Evolutionary conservation across 2,113 vertebrate species (phyloP).

Genomic region (Charadrius vociferus): DNA sequence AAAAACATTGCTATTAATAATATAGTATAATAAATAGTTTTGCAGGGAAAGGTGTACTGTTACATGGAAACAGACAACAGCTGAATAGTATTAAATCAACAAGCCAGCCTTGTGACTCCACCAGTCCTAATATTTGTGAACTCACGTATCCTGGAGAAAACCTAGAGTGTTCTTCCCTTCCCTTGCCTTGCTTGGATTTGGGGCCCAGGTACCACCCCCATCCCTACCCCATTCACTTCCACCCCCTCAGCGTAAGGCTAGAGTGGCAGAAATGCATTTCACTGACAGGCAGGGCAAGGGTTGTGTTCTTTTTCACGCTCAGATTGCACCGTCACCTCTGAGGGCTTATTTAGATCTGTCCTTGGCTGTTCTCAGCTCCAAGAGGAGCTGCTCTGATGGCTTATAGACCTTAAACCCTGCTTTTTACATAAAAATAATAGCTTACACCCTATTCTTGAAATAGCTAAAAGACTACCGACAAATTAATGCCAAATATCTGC

Average conservation of each 20-base stretch:
- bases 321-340: accelerated
- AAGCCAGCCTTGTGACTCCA: background rate
- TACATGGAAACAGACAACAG: slow-evolving; percentile 42
- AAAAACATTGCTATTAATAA: slow-evolving; percentile 44
- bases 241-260: background rate
- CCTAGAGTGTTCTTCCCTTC: background rate
- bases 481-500: background rate
- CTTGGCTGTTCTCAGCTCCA: background rate
- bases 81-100: slow-evolving; percentile 56
- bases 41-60: slow-evolving; percentile 30
- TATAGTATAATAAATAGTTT: slow-evolving; percentile 28
- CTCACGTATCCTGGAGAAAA: background rate
- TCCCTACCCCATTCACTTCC: background rate
- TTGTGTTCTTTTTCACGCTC: background rate
- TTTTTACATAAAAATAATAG: background rate
- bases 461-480: background rate
- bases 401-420: background rate
- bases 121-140: background rate
- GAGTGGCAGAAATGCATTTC: background rate
- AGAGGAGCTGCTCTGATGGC: background rate
- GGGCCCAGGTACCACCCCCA: background rate
- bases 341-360: background rate
- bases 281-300: background rate
- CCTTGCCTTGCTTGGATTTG: background rate
- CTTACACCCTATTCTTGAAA: background rate